These are phyloP conservation scores for Falcunculus frontatus DNA, from an alignment of 2,113 vertebrate genomes.

Conservation along the genomic window DNA sequence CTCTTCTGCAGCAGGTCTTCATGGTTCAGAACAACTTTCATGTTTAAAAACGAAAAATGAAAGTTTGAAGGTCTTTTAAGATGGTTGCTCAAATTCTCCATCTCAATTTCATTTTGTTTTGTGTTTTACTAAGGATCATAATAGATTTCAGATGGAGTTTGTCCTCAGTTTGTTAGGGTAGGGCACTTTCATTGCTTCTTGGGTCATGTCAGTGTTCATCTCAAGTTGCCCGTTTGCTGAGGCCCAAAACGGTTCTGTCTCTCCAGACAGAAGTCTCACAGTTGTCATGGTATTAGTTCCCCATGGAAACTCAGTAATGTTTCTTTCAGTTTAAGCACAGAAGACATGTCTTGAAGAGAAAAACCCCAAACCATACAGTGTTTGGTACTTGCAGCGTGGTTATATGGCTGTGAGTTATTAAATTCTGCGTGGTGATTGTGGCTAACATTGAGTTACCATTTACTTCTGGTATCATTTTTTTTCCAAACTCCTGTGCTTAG, in stretches of 20 bases:
- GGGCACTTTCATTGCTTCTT: neutral
- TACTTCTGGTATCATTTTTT: neutral
- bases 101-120: neutral
- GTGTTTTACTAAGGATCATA: neutral
- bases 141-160: neutral
- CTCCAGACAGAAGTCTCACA: neutral
- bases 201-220: neutral
- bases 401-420: neutral
- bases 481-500: neutral
- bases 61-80: neutral
- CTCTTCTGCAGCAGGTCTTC: neutral
- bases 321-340: neutral
- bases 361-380: accelerated
- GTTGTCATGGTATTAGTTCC: neutral
- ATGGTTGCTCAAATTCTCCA: neutral
- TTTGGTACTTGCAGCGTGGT: neutral
- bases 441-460: neutral
- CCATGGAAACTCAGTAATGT: neutral
- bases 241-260: neutral
- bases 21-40: neutral
- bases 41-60: neutral
- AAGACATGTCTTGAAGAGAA: neutral
- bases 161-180: neutral
- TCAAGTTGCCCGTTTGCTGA: neutral
- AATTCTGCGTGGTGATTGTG: neutral